phyloP scores from a whole-genome alignment of 2,113 vertebrate species.

The Lepisosteus osseus region DNA sequence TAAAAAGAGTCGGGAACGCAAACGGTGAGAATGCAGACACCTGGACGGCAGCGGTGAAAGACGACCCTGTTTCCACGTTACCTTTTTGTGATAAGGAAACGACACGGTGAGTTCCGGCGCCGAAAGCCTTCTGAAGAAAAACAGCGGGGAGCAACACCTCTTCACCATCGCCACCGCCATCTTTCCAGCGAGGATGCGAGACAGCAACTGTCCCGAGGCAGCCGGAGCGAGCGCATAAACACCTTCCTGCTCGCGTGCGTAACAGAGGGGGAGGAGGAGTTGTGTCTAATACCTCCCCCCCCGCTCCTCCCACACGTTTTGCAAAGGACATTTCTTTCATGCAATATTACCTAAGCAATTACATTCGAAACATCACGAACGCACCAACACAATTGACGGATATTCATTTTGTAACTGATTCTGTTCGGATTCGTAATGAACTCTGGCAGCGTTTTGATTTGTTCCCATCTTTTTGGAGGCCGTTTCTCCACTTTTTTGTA shows the following conservation, averaged over 20 bases:
- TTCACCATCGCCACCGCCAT: slow-evolving; percentile 48
- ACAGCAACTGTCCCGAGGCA: neutral
- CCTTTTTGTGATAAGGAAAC: slow-evolving; percentile 63
- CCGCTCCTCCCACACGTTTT: too few relatives aligned
- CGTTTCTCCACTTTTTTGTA: too few relatives aligned
- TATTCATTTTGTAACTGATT: too few relatives aligned
- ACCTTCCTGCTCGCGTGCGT: neutral
- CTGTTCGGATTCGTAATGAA: too few relatives aligned
- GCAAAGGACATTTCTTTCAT: too few relatives aligned
- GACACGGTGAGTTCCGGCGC: slow-evolving; percentile 24
- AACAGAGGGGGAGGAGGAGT: neutral
- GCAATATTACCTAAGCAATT: too few relatives aligned
- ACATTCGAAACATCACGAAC: too few relatives aligned
- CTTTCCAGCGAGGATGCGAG: slow-evolving; percentile 17
- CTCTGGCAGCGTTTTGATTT: too few relatives aligned
- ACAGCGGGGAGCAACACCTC: slow-evolving; percentile 38
- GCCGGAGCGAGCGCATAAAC: slow-evolving; percentile 8
- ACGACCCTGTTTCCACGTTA: slow-evolving; percentile 28
- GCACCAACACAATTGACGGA: too few relatives aligned
- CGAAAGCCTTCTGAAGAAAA: slow-evolving; percentile 40
- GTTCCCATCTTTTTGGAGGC: too few relatives aligned
- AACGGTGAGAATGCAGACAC: neutral
- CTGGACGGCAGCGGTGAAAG: neutral
- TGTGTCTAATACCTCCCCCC: too few relatives aligned
- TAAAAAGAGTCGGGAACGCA: neutral